Conservation (phyloP, 2,888 invertebrate species). For the Tenthredo mesomela region DNA sequence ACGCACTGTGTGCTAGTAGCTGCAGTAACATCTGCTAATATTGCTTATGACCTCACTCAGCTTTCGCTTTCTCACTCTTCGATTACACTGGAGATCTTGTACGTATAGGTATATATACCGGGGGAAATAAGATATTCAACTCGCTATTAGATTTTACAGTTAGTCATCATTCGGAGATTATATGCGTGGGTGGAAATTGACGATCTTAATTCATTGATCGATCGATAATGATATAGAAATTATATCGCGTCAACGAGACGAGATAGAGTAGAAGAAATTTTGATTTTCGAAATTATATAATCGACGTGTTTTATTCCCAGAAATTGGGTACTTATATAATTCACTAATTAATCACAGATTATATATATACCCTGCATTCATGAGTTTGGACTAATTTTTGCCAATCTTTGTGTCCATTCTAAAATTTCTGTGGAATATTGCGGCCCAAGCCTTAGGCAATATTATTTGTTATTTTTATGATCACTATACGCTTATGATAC, state of each 20-base stretch:
- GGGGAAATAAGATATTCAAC: not conserved
- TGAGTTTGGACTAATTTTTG: conserved; percentile 23
- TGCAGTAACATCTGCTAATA: conserved; percentile 47
- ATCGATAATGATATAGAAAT: not conserved
- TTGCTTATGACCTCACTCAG: conserved; percentile 51
- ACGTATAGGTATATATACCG: not conserved
- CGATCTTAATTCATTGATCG: not conserved
- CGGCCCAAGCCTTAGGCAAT: conserved; percentile 11
- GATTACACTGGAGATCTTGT: conserved; percentile 5
- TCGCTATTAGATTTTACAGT: not conserved
- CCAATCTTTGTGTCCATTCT: conserved; percentile 23
- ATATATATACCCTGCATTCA: not conserved
- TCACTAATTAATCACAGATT: not conserved
- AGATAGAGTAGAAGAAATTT: not conserved
- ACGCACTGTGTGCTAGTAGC: not conserved
- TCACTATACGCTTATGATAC: conserved; percentile 17
- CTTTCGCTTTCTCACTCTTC: conserved; percentile 50
- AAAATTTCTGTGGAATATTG: conserved; percentile 35
- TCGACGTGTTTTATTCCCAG: not conserved
- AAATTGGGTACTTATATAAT: conserved; percentile 18
- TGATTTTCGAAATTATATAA: not conserved
- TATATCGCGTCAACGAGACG: not conserved
- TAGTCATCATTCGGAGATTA: not conserved
- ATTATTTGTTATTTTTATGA: conserved; percentile 11
- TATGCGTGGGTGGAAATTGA: not conserved